A percentile compares a stretch with the other conserved stretches of the same genome.
phyloP scores from a whole-genome alignment of 2,113 vertebrate species.

The Arizona elegans region DNA sequence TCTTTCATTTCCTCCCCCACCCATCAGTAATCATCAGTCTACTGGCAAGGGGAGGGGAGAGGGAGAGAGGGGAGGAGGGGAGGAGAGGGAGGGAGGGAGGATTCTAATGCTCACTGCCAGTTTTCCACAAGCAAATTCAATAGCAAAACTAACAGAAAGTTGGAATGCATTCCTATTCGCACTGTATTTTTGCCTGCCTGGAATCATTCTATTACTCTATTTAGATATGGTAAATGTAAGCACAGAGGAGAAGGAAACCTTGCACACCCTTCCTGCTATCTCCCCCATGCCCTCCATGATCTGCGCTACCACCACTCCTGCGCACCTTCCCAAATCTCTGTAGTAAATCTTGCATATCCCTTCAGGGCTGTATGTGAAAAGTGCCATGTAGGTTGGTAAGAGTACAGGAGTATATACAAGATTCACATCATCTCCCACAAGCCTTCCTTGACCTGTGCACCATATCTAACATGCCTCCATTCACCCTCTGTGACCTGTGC shows the following conservation, averaged over 20 bases:
- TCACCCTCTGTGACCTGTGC: background rate
- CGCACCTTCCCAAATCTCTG: background rate
- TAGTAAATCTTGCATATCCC: background rate
- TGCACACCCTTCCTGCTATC: background rate
- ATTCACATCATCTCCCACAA: background rate
- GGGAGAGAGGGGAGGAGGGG: fast-evolving
- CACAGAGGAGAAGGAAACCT: background rate
- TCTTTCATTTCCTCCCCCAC: background rate
- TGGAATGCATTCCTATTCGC: no score
- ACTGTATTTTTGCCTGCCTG: background rate
- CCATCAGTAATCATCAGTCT: background rate
- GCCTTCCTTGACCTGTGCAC: background rate
- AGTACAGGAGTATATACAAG: background rate
- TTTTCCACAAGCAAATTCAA: background rate
- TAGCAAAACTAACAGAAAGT: no score
- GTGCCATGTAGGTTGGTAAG: background rate
- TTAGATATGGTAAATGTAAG: background rate
- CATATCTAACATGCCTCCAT: no score
- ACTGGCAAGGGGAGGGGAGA: background rate
- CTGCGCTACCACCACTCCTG: background rate
- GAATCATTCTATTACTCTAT: background rate
- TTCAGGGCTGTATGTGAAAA: background rate
- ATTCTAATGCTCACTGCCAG: background rate
- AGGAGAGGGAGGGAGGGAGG: no score
- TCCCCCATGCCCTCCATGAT: background rate